A percentile compares a stretch with the other conserved stretches of the same genome.
These are phyloP conservation scores for Anadara kagoshimensis DNA, from an alignment of 1,140 invertebrate genomes.

Conservation along the genomic window DNA sequence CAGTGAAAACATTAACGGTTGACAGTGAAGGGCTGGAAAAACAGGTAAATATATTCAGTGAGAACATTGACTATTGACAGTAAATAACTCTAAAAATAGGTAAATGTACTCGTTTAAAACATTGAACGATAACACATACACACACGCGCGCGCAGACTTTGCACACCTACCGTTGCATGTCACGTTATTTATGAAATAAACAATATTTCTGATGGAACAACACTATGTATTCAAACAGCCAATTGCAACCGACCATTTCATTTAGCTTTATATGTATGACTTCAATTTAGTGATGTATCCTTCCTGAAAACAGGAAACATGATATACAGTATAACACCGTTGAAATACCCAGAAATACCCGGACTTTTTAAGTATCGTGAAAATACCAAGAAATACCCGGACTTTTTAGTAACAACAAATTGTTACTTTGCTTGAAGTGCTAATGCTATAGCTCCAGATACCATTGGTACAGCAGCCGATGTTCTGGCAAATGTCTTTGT, in stretches of 20 bases:
- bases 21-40: not conserved
- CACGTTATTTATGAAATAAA: no score
- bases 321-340: not conserved
- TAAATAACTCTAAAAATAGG: no score
- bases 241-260: not conserved
- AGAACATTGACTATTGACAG: no score
- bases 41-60: not conserved
- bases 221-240: not conserved
- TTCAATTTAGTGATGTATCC: no score
- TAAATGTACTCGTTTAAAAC: no score
- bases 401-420: not conserved
- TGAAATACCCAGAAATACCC: not conserved
- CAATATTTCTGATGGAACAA: no score
- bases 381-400: not conserved
- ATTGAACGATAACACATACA: no score
- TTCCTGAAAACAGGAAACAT: no score
- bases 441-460: conserved; percentile 16
- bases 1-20: not conserved
- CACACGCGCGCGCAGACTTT: no score
- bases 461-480: conserved; percentile 13
- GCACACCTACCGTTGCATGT: no score
- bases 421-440: conserved; percentile 16
- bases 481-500: not conserved
- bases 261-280: not conserved
- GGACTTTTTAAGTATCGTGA: not conserved